Evolutionary conservation across 2,113 vertebrate species (phyloP).

Genomic region (Rallus limicola): DNA sequence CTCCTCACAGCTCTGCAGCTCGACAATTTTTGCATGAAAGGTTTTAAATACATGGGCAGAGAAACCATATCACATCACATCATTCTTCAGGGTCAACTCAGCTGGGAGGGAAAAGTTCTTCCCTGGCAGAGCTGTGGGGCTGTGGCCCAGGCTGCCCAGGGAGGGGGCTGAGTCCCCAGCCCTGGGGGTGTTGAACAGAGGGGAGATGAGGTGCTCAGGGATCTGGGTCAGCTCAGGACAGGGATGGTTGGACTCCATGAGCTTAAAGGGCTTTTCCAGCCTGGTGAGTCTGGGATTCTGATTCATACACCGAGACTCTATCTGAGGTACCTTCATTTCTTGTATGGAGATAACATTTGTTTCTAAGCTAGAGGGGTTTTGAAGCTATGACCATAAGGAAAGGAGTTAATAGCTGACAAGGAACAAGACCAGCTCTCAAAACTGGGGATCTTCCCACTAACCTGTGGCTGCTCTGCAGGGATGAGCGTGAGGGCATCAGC

Average conservation of each 20-base stretch:
- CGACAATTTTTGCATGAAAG: background rate
- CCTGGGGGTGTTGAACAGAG: too few species aligned
- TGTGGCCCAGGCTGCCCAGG: too few species aligned
- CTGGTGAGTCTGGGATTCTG: too few species aligned
- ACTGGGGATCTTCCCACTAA: fast-evolving
- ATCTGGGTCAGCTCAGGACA: too few species aligned
- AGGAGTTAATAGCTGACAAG: background rate
- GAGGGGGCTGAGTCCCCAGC: too few species aligned
- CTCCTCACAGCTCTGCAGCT: background rate
- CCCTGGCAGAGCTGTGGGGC: too few species aligned
- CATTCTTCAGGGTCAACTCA: too few species aligned
- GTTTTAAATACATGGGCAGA: background rate
- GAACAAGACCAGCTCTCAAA: fast-evolving
- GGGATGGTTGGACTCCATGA: too few species aligned
- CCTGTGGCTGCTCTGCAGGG: background rate
- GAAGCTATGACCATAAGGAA: background rate
- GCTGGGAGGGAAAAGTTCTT: too few species aligned
- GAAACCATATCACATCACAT: background rate
- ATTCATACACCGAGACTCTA: fast-evolving
- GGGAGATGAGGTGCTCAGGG: too few species aligned
- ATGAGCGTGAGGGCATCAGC: background rate
- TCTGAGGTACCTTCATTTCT: background rate
- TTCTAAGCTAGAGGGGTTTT: background rate
- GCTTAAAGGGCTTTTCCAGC: too few species aligned
- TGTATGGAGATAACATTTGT: background rate